A percentile compares a stretch with the other conserved stretches of the same genome.
Evolutionary conservation across 2,888 invertebrate species (phyloP).

Genomic region (Catotricha subobsoleta): DNA sequence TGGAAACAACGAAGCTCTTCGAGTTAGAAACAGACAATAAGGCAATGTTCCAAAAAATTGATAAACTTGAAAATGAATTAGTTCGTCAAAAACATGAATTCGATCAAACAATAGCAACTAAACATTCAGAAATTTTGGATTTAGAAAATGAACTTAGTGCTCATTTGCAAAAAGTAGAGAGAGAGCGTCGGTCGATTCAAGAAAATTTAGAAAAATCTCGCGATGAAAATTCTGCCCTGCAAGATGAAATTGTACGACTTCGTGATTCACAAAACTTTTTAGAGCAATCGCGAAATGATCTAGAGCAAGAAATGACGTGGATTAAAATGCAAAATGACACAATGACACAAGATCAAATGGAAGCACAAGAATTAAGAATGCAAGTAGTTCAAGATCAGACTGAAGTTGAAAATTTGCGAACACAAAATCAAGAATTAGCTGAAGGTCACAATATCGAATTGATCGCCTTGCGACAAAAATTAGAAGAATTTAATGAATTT

Average conservation of each 20-base stretch:
- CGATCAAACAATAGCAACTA: slow-evolving; percentile 27
- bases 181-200: slow-evolving; percentile 28
- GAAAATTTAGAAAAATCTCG: slow-evolving; percentile 42
- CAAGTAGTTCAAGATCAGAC: slow-evolving; percentile 29
- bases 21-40: slow-evolving; percentile 30
- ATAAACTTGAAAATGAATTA: slow-evolving; percentile 34
- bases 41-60: slow-evolving; percentile 25
- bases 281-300: slow-evolving; percentile 20
- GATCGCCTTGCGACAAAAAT: slow-evolving; percentile 21
- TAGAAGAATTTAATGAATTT: slow-evolving; percentile 11
- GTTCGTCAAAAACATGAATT: slow-evolving; percentile 27
- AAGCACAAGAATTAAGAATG: slow-evolving; percentile 26
- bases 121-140: slow-evolving; percentile 31
- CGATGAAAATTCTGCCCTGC: slow-evolving; percentile 36
- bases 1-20: slow-evolving; percentile 27
- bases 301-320: slow-evolving; percentile 22
- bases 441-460: slow-evolving; percentile 26
- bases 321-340: slow-evolving; percentile 26
- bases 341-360: slow-evolving; percentile 24
- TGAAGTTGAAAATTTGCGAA: slow-evolving; percentile 26
- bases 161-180: slow-evolving; percentile 22
- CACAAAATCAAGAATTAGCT: slow-evolving; percentile 23
- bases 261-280: slow-evolving; percentile 20
- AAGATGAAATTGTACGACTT: slow-evolving; percentile 31
- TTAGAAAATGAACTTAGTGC: slow-evolving; percentile 33